Evolutionary conservation across 2,888 invertebrate species (phyloP).

Genomic region (Mechanitis messenoides): DNA sequence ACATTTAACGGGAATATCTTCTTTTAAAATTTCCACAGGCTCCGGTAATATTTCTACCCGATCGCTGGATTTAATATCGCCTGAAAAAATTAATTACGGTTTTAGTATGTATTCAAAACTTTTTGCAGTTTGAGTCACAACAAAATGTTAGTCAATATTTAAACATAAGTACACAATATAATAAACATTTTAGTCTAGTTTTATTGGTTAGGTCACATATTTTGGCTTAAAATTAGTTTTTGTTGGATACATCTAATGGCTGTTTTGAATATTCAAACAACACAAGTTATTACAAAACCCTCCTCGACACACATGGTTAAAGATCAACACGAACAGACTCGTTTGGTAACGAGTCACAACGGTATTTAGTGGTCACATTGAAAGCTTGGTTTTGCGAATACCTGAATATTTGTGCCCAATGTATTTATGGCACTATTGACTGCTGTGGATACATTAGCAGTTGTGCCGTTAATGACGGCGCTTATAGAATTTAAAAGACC

Average conservation of each 20-base stretch:
- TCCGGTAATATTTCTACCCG: constrained; percentile 36
- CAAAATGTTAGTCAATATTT: background rate
- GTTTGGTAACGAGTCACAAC: constrained; percentile 8
- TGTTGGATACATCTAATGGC: background rate
- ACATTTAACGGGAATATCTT: constrained; percentile 13
- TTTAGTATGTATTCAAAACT: background rate
- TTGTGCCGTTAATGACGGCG: constrained; percentile 53
- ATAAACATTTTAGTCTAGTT: background rate
- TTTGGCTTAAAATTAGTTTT: background rate
- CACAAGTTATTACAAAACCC: constrained; percentile 12
- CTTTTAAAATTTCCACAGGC: constrained; percentile 9
- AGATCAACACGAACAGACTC: background rate
- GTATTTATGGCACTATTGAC: constrained; percentile 64
- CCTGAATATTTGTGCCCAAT: constrained; percentile 62
- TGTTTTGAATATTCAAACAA: too few species aligned
- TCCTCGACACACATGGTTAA: background rate
- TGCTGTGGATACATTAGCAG: constrained; percentile 48
- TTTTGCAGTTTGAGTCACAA: background rate
- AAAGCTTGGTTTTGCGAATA: constrained; percentile 34
- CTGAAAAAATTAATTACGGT: constrained; percentile 37
- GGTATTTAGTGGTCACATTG: constrained; percentile 2
- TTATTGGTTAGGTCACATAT: background rate
- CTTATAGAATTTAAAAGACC: constrained; percentile 60
- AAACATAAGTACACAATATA: background rate
- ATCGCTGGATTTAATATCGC: constrained; percentile 51